Evolutionary conservation across 2,888 invertebrate species (phyloP), one percentile per base, ranked within the genome.

Genomic region (Monochamus alternatus): DNA sequence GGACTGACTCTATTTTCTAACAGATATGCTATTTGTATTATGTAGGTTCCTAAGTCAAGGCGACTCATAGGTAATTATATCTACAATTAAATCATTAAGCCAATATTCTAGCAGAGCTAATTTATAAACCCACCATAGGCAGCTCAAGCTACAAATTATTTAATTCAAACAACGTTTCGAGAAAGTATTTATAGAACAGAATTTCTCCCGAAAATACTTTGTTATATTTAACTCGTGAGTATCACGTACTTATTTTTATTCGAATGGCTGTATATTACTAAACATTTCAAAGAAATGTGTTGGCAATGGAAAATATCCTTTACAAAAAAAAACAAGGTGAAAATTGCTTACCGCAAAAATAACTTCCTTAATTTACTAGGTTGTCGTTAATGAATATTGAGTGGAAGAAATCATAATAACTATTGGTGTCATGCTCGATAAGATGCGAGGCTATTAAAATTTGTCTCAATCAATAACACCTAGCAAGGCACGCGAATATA

Each of bases 191-290:
- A 60, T 69, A 69, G 69, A 44, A 32, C 55, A 69, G 60, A 69
- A 60, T 69, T 60, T 69, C 69, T 69, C 38, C 69, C 60, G 60
- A 69, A 62, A 69, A 69, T 69, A 69, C 59, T 44, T 32, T 44
- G 60, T 47, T 69, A 69, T 47, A 69, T 62, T 69, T 69, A 69
- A 62, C 69, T 69, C 31, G 12, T 12, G 47, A 47, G 31, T 69
- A 60, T 69, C 69, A 69, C 14, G 60, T 32, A 47, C 47, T 69
- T 69, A 69, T 69, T 69, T 69, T 60, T 60, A 51, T 69, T n/a
- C 47, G 47, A 69, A 44, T 69, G 60, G 22, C 44, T 67, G 22
- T 58, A 66, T 52, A 9, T 14, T 38, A 22, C 8, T 44, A 2
- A n/a, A 3, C 30, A 12, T 55, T 68, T 59, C 44, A 59, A 68